A percentile compares a stretch with the other conserved stretches of the same genome.
Conservation (phyloP, 2,797 vertebrate genomes). For the Gila robusta region DNA sequence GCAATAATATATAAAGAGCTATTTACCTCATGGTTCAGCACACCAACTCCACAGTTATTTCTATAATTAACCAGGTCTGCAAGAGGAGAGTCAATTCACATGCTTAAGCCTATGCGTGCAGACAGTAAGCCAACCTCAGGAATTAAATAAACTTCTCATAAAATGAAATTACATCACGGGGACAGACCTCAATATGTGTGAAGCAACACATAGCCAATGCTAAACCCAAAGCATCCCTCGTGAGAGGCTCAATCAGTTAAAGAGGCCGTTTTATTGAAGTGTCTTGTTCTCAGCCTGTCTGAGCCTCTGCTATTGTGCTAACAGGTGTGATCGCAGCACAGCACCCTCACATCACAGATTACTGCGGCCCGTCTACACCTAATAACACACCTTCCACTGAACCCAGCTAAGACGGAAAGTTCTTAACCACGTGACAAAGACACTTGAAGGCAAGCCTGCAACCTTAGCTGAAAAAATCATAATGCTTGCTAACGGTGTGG, state of each 20-base stretch:
- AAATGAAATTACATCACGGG: neutral
- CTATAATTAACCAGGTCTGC: neutral
- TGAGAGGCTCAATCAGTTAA: conserved; percentile 14
- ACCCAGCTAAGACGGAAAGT: neutral
- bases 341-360: conserved; percentile 59
- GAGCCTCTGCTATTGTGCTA: conserved; percentile 36
- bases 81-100: neutral
- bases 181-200: neutral
- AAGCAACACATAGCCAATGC: neutral
- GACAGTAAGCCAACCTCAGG: neutral
- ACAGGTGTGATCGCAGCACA: conserved; percentile 61
- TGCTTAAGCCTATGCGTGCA: neutral
- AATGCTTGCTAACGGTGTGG: too few species aligned
- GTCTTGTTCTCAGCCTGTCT: conserved; percentile 46
- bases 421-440: neutral
- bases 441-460: neutral
- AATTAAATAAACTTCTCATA: neutral
- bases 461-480: neutral
- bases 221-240: neutral
- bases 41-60: neutral
- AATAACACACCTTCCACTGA: conserved; percentile 23
- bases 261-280: conserved; percentile 27
- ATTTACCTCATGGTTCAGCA: neutral
- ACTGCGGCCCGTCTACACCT: conserved; percentile 19
- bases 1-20: neutral